Evolutionary conservation across 2,113 vertebrate genomes (phyloP).

Genomic region (Rattus rattus): DNA sequence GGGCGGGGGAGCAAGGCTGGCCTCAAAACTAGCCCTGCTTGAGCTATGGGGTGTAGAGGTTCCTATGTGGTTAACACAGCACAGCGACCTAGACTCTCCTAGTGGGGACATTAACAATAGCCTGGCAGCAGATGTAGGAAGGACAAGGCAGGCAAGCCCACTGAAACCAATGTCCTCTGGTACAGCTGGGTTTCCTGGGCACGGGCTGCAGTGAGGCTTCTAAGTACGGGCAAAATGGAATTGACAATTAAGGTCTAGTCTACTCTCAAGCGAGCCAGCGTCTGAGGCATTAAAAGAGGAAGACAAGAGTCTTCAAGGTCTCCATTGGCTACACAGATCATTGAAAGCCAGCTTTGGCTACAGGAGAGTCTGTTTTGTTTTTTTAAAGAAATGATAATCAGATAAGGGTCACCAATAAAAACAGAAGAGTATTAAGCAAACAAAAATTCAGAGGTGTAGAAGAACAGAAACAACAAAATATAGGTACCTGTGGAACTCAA

Average conservation of each 20-base stretch:
- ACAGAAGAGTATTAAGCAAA: neutral
- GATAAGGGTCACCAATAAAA: too few species aligned
- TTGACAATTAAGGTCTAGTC: too few species aligned
- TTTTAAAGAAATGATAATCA: too few species aligned
- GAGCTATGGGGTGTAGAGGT: neutral
- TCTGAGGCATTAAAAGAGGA: too few species aligned
- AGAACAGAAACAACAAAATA: neutral
- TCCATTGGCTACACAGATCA: too few species aligned
- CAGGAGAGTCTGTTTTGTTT: too few species aligned
- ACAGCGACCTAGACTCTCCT: neutral
- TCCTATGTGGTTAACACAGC: neutral
- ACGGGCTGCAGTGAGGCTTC: too few species aligned
- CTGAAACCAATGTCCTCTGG: neutral
- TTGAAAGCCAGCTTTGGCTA: too few species aligned
- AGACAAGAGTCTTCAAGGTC: too few species aligned
- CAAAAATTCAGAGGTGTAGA: neutral
- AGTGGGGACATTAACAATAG: neutral
- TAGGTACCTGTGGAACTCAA: neutral
- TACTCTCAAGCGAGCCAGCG: too few species aligned
- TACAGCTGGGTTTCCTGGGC: neutral
- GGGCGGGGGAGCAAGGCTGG: too few species aligned
- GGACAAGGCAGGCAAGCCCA: neutral
- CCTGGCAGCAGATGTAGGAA: neutral
- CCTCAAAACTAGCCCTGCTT: neutral
- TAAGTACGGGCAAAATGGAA: too few species aligned